Conservation (phyloP, 2,888 invertebrate species). For the Nymphalis polychloros region DNA sequence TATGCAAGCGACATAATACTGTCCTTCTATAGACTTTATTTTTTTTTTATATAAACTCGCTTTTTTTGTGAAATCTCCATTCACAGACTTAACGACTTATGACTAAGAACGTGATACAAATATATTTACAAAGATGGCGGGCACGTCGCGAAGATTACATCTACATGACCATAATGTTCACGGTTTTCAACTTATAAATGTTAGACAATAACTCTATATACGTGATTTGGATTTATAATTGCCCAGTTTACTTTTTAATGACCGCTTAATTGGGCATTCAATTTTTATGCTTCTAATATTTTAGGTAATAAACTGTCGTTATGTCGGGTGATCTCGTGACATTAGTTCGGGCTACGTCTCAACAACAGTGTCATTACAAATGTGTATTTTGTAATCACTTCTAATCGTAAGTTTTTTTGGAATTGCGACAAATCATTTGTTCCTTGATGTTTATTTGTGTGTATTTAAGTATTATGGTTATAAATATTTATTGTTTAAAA, state of each 20-base stretch:
- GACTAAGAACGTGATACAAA: slow-evolving; percentile 75
- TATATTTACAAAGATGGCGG: slow-evolving; percentile 63
- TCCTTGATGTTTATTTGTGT: not conserved
- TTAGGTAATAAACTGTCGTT: slow-evolving; percentile 26
- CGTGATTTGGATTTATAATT: slow-evolving; percentile 68
- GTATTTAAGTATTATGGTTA: not conserved
- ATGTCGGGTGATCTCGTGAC: slow-evolving; percentile 15
- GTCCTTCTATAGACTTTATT: slow-evolving; percentile 61
- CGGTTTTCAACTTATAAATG: slow-evolving; percentile 59
- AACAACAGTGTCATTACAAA: not conserved
- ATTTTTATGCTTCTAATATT: slow-evolving; percentile 32
- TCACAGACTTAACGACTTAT: slow-evolving; percentile 67
- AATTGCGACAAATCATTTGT: not conserved
- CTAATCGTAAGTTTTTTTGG: not conserved
- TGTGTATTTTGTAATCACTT: slow-evolving; percentile 6
- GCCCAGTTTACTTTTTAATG: slow-evolving; percentile 54
- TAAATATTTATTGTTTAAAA: not conserved
- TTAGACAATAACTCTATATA: slow-evolving; percentile 73
- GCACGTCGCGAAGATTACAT: slow-evolving; percentile 65
- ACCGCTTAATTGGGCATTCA: slow-evolving; percentile 48
- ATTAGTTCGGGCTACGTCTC: slow-evolving; percentile 5
- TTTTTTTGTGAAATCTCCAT: slow-evolving; percentile 54
- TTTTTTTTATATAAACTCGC: slow-evolving; percentile 58
- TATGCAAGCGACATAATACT: slow-evolving; percentile 56
- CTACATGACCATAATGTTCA: slow-evolving; percentile 66